Evolutionary conservation across 2,797 vertebrate species (phyloP).

Genomic region (Schizopygopsis pylzovi): DNA sequence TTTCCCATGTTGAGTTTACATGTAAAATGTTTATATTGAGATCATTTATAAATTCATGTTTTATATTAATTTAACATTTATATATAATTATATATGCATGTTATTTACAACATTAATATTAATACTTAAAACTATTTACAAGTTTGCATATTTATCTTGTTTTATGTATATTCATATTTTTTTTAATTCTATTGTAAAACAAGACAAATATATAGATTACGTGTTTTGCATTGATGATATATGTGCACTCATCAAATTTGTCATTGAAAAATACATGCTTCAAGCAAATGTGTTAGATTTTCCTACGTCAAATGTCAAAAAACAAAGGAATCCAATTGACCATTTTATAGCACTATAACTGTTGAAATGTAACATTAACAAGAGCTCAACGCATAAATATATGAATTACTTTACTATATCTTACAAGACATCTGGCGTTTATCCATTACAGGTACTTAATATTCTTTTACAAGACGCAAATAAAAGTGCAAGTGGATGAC

Average conservation of each 20-base stretch:
- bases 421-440: conserved; percentile 23
- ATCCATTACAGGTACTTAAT: conserved; percentile 21
- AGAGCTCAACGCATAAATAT: conserved; percentile 9
- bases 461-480: conserved; percentile 30
- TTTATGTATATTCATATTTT: neutral
- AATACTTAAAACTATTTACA: too few relatives aligned
- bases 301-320: neutral
- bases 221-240: neutral
- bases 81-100: neutral
- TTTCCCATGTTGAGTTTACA: neutral
- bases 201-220: neutral
- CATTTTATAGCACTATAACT: conserved; percentile 18
- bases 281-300: neutral
- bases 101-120: neutral
- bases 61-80: neutral
- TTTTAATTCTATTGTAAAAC: neutral
- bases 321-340: neutral
- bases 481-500: conserved; percentile 28
- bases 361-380: conserved; percentile 30
- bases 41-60: neutral
- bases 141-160: neutral
- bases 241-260: neutral
- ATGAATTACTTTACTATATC: conserved; percentile 5
- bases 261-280: neutral
- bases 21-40: too few relatives aligned